phyloP scores from a whole-genome alignment of 2,888 invertebrate species.

The Volucella bombylans region DNA sequence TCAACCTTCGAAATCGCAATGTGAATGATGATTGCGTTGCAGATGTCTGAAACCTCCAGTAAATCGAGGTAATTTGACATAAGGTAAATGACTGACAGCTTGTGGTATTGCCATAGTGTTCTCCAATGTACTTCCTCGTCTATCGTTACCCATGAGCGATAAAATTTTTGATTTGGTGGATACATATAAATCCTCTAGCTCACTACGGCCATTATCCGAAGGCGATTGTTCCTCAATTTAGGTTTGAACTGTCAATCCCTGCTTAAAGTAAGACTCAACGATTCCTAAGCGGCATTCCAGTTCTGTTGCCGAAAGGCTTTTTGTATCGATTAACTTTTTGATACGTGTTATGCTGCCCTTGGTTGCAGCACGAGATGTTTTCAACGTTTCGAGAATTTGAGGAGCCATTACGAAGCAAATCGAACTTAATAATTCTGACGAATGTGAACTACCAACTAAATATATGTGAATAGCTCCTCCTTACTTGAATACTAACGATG shows the following conservation, averaged over 20 bases:
- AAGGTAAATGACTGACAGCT: conserved; percentile 1
- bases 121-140: conserved; percentile 1
- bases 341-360: background rate
- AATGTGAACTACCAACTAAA: too few relatives aligned
- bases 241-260: background rate
- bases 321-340: background rate
- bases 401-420: too few relatives aligned
- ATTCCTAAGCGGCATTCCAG: too few relatives aligned
- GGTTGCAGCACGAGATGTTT: background rate
- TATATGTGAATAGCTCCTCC: too few relatives aligned
- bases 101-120: conserved; percentile 13
- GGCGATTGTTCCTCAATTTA: background rate
- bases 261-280: background rate
- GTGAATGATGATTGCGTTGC: conserved; percentile 2
- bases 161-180: conserved; percentile 24
- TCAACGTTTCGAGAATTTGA: background rate
- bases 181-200: conserved; percentile 9
- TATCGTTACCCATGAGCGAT: conserved; percentile 8
- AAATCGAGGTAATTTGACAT: background rate
- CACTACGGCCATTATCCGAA: conserved; percentile 1
- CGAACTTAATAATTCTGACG: too few relatives aligned
- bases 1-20: too few relatives aligned
- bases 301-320: background rate
- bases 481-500: too few relatives aligned
- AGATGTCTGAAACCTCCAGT: background rate